A percentile compares a stretch with the other conserved stretches of the same genome.
phyloP scores from a whole-genome alignment of 1,140 invertebrate species.

The Caenorhabditis briggsae region DNA sequence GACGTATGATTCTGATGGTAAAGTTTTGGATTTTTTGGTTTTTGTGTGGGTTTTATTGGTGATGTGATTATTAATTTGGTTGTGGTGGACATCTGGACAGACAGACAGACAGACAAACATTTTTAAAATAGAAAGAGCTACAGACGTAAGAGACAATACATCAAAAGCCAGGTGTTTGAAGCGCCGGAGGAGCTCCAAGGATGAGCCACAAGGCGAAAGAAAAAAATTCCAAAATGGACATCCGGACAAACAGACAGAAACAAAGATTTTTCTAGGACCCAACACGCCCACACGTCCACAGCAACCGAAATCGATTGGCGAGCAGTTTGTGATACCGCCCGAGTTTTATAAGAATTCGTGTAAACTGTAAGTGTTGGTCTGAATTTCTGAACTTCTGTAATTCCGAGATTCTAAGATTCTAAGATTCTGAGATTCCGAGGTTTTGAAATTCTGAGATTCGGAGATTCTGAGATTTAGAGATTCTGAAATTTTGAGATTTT shows the following conservation, averaged over 20 bases:
- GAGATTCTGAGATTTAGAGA: too few relatives aligned
- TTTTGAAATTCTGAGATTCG: too few relatives aligned
- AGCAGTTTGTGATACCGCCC: conserved; percentile 72
- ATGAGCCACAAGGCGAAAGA: too few relatives aligned
- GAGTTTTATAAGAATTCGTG: conserved; percentile 80
- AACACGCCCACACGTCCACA: conserved; percentile 5
- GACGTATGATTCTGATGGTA: conserved; percentile 17
- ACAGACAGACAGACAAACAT: too few relatives aligned
- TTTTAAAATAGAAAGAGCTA: too few relatives aligned
- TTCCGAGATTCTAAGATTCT: too few relatives aligned
- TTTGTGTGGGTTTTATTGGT: not conserved
- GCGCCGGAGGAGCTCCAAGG: too few relatives aligned
- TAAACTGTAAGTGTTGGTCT: conserved; percentile 83
- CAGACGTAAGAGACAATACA: too few relatives aligned
- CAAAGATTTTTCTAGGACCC: not conserved
- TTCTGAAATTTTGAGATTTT: conserved; percentile 77
- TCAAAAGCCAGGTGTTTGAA: too few relatives aligned
- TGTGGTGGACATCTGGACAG: not conserved
- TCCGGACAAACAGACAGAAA: too few relatives aligned
- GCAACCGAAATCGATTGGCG: conserved; percentile 46
- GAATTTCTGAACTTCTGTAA: not conserved
- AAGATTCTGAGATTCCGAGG: too few relatives aligned
- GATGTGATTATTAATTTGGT: not conserved
- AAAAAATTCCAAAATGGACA: too few relatives aligned
- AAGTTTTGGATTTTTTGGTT: not conserved